phyloP scores from a whole-genome alignment of 2,797 vertebrate species.

The Poeciliopsis presidionis region DNA sequence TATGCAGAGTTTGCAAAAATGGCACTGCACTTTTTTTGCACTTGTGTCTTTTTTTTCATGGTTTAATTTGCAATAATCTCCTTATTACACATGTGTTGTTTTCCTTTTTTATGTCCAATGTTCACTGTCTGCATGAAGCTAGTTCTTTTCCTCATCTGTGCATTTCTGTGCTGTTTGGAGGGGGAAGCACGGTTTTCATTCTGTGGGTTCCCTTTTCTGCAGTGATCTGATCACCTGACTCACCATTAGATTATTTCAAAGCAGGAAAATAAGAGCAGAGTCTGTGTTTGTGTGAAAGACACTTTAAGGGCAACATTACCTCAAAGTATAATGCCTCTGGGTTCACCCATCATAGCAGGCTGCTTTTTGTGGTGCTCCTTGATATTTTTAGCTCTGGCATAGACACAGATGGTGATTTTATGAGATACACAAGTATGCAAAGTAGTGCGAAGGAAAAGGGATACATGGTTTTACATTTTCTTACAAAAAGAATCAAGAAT shows the following conservation, averaged over 20 bases:
- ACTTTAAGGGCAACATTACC: conserved; percentile 55
- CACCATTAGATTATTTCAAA: conserved; percentile 38
- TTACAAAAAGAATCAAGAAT: not conserved
- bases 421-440: conserved; percentile 4
- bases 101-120: conserved; percentile 65
- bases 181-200: conserved; percentile 19
- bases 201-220: conserved; percentile 70
- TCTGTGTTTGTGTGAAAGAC: conserved; percentile 45
- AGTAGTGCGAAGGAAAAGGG: not conserved
- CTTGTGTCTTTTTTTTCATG: conserved; percentile 67
- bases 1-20: conserved; percentile 17
- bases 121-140: conserved; percentile 82
- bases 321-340: conserved; percentile 48
- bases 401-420: not conserved
- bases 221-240: conserved; percentile 74
- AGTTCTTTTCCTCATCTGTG: conserved; percentile 65
- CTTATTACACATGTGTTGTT: conserved; percentile 57
- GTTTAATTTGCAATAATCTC: conserved; percentile 45
- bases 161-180: conserved; percentile 3
- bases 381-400: conserved; percentile 30
- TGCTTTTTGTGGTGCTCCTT: conserved; percentile 25
- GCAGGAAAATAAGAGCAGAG: conserved; percentile 12
- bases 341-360: conserved; percentile 54
- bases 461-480: not conserved
- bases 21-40: conserved; percentile 65